Conservation (phyloP, 2,113 vertebrate species). For the Azemiops feae region DNA sequence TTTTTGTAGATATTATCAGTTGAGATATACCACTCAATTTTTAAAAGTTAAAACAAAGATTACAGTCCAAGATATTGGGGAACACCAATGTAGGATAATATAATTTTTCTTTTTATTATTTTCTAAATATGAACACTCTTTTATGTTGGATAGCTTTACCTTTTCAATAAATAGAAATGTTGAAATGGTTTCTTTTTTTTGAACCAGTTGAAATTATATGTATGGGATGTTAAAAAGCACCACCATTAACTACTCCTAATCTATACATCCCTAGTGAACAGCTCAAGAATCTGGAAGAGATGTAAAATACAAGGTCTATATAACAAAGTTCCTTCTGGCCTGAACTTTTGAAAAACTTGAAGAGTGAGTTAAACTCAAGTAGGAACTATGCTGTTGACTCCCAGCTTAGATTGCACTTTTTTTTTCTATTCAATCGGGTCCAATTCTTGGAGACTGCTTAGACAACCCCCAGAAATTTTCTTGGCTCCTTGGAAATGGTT, state of each 20-base stretch:
- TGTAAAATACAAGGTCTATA: background rate
- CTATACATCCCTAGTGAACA: background rate
- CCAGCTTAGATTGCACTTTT: background rate
- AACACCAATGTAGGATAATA: slow-evolving; percentile 24
- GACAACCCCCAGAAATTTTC: too few species aligned
- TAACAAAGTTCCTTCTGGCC: background rate
- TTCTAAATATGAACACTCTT: background rate
- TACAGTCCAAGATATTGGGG: slow-evolving; percentile 42
- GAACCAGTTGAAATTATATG: background rate
- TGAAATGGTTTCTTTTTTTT: background rate
- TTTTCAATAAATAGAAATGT: background rate
- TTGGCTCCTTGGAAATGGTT: background rate
- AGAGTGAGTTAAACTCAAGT: background rate
- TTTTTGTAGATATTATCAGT: background rate
- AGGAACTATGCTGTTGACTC: background rate
- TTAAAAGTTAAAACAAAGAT: slow-evolving; percentile 38
- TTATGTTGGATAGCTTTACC: background rate
- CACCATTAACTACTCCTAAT: background rate
- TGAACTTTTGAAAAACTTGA: background rate
- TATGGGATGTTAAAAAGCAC: background rate
- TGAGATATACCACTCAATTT: background rate
- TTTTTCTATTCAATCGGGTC: background rate
- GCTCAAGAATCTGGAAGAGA: background rate
- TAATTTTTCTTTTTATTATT: background rate
- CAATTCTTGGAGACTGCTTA: background rate